Evolutionary conservation across 2,113 vertebrate genomes (phyloP).

Genomic region (Heterotis niloticus): DNA sequence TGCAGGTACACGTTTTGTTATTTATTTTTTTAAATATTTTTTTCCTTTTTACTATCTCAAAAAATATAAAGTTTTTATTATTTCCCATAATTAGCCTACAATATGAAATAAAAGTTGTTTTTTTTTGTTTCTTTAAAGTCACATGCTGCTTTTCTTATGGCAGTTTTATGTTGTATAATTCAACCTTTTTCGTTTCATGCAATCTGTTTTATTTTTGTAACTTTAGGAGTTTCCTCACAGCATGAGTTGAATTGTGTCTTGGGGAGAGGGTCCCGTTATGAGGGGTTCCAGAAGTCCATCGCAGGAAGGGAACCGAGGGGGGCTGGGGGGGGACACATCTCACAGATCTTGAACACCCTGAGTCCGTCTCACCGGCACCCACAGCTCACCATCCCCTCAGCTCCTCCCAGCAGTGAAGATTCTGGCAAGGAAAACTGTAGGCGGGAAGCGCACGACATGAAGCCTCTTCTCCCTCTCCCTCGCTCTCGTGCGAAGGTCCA

Average conservation of each 20-base stretch:
- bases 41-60: slow-evolving; percentile 66
- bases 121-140: slow-evolving; percentile 44
- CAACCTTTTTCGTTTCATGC: slow-evolving; percentile 68
- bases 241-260: slow-evolving; percentile 62
- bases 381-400: slow-evolving; percentile 39
- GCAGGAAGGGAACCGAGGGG: not conserved
- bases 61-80: slow-evolving; percentile 78
- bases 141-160: slow-evolving; percentile 77
- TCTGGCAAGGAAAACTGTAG: slow-evolving; percentile 36
- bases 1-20: slow-evolving; percentile 67
- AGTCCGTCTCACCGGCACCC: slow-evolving; percentile 35
- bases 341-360: slow-evolving; percentile 30
- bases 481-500: not conserved
- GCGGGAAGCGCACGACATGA: slow-evolving; percentile 47
- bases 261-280: slow-evolving; percentile 43
- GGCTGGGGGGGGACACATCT: not conserved
- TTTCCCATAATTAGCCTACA: slow-evolving; percentile 61
- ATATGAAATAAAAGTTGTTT: slow-evolving; percentile 71
- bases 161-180: slow-evolving; percentile 64
- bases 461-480: slow-evolving; percentile 29
- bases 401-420: slow-evolving; percentile 41
- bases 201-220: slow-evolving; percentile 63
- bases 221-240: slow-evolving; percentile 80
- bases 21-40: slow-evolving; percentile 54
- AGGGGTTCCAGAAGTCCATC: slow-evolving; percentile 38